A percentile compares a stretch with the other conserved stretches of the same genome.
phyloP scores from a whole-genome alignment of 2,888 invertebrate genomes.

The Plebejus anna region DNA sequence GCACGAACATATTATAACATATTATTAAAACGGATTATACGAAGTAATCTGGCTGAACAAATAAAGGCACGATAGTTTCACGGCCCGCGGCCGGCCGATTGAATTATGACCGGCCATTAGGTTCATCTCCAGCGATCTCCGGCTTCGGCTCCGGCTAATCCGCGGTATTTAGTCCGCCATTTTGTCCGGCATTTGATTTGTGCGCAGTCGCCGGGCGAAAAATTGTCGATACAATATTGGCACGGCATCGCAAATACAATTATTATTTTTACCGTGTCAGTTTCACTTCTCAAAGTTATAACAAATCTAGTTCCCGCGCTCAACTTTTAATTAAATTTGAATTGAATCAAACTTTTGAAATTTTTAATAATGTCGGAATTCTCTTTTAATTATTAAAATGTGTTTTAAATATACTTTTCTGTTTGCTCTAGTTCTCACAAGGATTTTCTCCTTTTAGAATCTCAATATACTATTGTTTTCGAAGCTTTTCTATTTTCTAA shows the following conservation, averaged over 20 bases:
- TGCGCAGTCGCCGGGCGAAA: constrained; percentile 9
- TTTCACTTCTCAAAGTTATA: background rate
- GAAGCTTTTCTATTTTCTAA: constrained; percentile 21
- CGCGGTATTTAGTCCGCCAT: constrained; percentile 49
- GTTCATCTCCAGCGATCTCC: constrained; percentile 44
- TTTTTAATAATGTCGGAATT: background rate
- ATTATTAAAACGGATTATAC: constrained; percentile 40
- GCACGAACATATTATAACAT: constrained; percentile 34
- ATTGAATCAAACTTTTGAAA: background rate
- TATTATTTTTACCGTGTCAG: background rate
- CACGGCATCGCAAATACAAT: background rate
- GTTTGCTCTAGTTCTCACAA: background rate
- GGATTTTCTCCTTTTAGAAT: background rate
- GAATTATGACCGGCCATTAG: constrained; percentile 70
- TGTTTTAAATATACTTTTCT: background rate
- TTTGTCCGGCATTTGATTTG: constrained; percentile 40
- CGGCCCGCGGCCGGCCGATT: constrained; percentile 63
- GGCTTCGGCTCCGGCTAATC: constrained; percentile 49
- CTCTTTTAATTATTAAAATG: background rate
- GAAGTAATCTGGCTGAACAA: constrained; percentile 41
- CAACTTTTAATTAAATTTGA: constrained; percentile 4
- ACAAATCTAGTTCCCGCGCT: background rate
- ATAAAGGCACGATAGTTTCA: constrained; percentile 56
- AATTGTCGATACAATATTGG: constrained; percentile 6
- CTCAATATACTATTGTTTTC: background rate